Evolutionary conservation across 1,140 invertebrate genomes (phyloP).

Genomic region (Cotesia vestalis): DNA sequence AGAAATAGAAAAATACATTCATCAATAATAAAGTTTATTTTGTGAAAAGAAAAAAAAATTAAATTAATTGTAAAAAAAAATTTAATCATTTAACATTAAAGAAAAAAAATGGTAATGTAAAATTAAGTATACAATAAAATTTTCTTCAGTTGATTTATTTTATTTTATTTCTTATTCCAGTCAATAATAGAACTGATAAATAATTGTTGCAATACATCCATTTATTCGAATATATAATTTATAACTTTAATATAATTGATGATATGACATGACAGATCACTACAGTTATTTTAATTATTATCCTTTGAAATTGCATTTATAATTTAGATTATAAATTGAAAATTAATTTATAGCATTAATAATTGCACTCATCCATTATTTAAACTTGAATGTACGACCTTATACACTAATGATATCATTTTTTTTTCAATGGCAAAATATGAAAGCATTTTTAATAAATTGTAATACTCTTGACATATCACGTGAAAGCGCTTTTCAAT

Average conservation of each 20-base stretch:
- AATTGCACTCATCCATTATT: constrained; percentile 16
- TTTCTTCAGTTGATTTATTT: too few relatives aligned
- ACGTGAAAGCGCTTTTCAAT: constrained; percentile 26
- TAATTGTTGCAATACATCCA: constrained; percentile 15
- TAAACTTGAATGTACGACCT: constrained; percentile 30
- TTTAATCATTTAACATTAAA: not conserved
- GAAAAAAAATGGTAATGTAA: too few relatives aligned
- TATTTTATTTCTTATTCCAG: too few relatives aligned
- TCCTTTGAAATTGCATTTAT: not conserved
- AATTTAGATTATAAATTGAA: constrained; percentile 19
- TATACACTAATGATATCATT: constrained; percentile 45
- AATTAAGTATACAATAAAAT: too few relatives aligned
- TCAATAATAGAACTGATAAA: too few relatives aligned
- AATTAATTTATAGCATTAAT: constrained; percentile 28
- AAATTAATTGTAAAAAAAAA: constrained; percentile 1
- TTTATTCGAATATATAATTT: constrained; percentile 37
- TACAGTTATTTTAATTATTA: constrained; percentile 24
- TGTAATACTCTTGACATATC: too few relatives aligned
- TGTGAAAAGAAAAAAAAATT: too few relatives aligned
- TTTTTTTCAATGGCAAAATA: too few relatives aligned
- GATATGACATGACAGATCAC: constrained; percentile 45
- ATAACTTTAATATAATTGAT: constrained; percentile 40
- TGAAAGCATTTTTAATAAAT: not conserved
- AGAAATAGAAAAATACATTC: too few relatives aligned
- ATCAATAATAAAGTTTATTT: too few relatives aligned